Evolutionary conservation across 2,797 vertebrate species (phyloP).

Genomic region (Hydrolagus colliei): DNA sequence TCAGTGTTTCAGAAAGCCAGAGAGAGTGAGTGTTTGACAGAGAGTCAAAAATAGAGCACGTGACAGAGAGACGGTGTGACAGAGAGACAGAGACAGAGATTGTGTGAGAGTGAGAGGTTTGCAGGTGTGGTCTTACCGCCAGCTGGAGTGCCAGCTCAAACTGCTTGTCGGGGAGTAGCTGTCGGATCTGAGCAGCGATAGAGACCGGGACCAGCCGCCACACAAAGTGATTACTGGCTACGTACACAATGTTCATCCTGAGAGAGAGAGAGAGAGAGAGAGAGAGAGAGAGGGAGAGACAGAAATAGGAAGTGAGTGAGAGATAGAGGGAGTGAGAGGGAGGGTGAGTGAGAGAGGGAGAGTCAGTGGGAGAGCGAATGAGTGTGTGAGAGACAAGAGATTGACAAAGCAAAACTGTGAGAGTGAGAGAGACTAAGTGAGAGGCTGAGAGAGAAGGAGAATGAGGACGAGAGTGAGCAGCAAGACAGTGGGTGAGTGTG

Average conservation of each 20-base stretch:
- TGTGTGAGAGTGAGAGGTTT: background rate
- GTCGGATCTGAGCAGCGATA: conserved; percentile 89
- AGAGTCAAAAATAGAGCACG: too few species aligned
- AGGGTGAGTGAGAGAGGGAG: background rate
- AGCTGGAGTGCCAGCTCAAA: conserved; percentile 94
- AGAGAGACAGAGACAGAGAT: background rate
- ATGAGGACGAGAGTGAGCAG: background rate
- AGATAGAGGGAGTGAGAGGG: too few species aligned
- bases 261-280: conserved; percentile 12
- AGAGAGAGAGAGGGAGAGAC: background rate
- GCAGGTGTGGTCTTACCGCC: conserved; percentile 65
- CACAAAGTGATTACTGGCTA: conserved; percentile 98
- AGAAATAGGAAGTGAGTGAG: too few species aligned
- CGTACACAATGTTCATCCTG: conserved; percentile 86
- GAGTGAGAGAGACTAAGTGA: too few species aligned
- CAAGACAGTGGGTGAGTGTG: too few species aligned
- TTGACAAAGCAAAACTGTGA: too few species aligned
- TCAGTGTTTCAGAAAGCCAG: too few species aligned
- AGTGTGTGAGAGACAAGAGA: background rate
- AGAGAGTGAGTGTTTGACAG: too few species aligned
- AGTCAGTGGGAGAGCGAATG: background rate
- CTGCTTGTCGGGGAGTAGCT: conserved; percentile 95
- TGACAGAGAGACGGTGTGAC: too few species aligned
- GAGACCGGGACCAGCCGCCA: conserved; percentile 95
- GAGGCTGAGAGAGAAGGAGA: background rate